Evolutionary conservation across 2,888 invertebrate species (phyloP).

Genomic region (Eristalis arbustorum): DNA sequence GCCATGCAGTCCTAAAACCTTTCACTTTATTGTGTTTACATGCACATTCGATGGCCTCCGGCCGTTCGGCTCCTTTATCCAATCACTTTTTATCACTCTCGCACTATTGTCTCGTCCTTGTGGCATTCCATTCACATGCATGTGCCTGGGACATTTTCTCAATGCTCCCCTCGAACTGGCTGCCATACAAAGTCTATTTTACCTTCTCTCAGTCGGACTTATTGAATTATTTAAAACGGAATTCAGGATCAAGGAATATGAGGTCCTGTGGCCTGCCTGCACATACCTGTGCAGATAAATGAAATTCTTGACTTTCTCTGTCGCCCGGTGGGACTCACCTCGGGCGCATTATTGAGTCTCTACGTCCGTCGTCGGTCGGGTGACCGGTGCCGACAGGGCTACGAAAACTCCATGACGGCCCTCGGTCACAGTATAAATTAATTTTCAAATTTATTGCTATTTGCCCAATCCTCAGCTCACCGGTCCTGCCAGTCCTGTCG

Average conservation of each 20-base stretch:
- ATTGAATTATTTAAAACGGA: slow-evolving; percentile 63
- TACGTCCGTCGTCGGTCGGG: background rate
- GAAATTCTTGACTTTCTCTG: slow-evolving; percentile 21
- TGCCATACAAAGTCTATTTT: slow-evolving; percentile 25
- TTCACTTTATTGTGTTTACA: slow-evolving; percentile 15
- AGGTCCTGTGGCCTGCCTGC: background rate
- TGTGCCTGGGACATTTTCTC: slow-evolving; percentile 9
- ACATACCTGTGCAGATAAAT: background rate
- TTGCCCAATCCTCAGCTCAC: slow-evolving; percentile 9
- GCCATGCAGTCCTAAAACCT: background rate
- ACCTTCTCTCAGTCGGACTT: slow-evolving; percentile 38
- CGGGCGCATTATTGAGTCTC: slow-evolving; percentile 38
- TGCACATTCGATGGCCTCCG: background rate
- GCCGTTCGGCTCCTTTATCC: background rate
- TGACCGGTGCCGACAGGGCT: slow-evolving; percentile 32
- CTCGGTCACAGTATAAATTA: slow-evolving; percentile 33
- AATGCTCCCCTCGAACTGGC: background rate
- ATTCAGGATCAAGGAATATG: slow-evolving; percentile 16
- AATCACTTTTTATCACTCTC: slow-evolving; percentile 26
- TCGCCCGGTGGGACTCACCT: slow-evolving; percentile 34
- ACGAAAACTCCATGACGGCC: slow-evolving; percentile 4
- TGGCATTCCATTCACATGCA: background rate
- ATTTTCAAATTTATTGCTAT: slow-evolving; percentile 62
- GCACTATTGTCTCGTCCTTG: background rate
- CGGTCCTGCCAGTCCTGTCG: background rate